These are phyloP conservation scores for Platysternon megacephalum DNA, from an alignment of 2,113 vertebrate genomes.

Conservation along the genomic window DNA sequence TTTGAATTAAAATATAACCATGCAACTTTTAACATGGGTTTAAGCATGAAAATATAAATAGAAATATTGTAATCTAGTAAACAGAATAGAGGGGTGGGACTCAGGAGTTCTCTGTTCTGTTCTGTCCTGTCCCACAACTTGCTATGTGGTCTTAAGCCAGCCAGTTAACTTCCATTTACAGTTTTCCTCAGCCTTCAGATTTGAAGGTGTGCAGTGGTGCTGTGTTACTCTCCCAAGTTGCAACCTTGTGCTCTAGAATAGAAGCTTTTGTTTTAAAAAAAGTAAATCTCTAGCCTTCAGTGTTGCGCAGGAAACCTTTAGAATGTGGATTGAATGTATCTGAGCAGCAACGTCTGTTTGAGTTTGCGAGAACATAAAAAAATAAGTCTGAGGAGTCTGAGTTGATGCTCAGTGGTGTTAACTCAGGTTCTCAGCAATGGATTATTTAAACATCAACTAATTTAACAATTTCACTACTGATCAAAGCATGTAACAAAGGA, in stretches of 20 bases:
- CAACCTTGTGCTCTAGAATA: neutral
- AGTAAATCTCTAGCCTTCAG: neutral
- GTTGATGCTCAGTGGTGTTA: neutral
- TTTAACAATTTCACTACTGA: neutral
- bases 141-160: neutral
- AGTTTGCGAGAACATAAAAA: neutral
- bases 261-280: neutral
- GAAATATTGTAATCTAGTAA: neutral
- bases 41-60: rapidly evolving
- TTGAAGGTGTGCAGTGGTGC: neutral
- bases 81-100: no score
- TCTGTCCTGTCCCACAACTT: neutral
- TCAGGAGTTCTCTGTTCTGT: rapidly evolving
- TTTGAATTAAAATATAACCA: neutral
- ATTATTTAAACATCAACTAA: neutral
- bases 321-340: neutral
- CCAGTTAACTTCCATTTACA: no score
- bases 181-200: neutral
- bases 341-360: neutral
- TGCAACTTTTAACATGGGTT: neutral
- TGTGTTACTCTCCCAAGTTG: no score
- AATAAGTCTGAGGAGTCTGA: neutral
- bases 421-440: neutral
- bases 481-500: neutral
- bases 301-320: neutral